Evolutionary conservation across 2,113 vertebrate genomes (phyloP).

Genomic region (Clarias macrocephalus): DNA sequence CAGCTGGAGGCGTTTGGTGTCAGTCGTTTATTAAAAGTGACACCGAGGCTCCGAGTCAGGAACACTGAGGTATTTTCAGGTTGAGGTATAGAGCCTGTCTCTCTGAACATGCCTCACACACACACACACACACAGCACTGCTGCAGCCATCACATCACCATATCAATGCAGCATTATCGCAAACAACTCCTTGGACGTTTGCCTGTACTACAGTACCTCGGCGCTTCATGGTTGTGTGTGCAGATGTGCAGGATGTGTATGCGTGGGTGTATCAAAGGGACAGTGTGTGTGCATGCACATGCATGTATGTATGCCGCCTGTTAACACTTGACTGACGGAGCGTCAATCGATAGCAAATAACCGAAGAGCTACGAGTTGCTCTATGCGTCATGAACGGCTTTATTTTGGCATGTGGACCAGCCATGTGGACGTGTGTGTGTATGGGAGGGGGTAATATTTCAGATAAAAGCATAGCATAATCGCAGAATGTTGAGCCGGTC

Average conservation of each 20-base stretch:
- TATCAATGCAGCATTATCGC: slow-evolving; percentile 19
- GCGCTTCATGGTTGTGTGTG: neutral
- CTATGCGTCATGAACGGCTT: slow-evolving; percentile 29
- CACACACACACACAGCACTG: neutral
- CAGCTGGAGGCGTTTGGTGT: slow-evolving; percentile 39
- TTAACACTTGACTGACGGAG: slow-evolving; percentile 38
- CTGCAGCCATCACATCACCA: slow-evolving; percentile 8
- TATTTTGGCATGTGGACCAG: neutral
- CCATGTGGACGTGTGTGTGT: neutral
- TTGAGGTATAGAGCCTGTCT: neutral
- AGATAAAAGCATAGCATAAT: neutral
- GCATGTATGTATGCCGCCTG: slow-evolving; percentile 45
- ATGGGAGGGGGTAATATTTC: too few species aligned
- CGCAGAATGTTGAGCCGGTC: neutral
- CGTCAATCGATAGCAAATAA: slow-evolving; percentile 43
- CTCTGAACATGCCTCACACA: slow-evolving; percentile 11
- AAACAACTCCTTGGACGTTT: neutral
- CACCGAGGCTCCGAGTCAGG: slow-evolving; percentile 16
- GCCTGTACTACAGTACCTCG: neutral
- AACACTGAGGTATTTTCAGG: slow-evolving; percentile 10
- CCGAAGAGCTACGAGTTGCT: slow-evolving; percentile 36
- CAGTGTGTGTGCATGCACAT: slow-evolving; percentile 23
- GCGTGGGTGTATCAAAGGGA: neutral
- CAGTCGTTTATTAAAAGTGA: slow-evolving; percentile 35
- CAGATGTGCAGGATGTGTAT: neutral